These are phyloP conservation scores for Berghia stephanieae DNA, from an alignment of 1,140 invertebrate genomes.

Conservation along the genomic window DNA sequence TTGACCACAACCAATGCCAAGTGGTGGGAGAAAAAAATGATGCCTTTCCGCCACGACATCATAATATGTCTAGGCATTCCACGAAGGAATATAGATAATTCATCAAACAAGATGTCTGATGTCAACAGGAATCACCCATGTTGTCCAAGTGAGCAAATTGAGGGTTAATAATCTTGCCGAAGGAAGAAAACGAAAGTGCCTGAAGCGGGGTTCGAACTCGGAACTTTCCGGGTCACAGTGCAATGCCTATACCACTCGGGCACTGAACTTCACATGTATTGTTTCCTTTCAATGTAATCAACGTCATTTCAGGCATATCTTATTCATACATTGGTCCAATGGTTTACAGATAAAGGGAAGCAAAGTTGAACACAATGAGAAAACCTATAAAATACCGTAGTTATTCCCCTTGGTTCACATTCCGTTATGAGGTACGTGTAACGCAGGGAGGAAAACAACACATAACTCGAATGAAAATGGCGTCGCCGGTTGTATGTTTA, in stretches of 20 bases:
- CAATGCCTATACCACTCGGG: no score
- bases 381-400: neutral
- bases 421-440: neutral
- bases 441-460: neutral
- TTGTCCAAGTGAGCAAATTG: no score
- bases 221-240: no score
- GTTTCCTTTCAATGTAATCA: no score
- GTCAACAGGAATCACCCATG: no score
- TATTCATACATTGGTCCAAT: neutral
- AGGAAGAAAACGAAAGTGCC: no score
- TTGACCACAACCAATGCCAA: no score
- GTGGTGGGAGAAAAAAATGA: neutral
- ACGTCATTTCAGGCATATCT: neutral
- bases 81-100: no score
- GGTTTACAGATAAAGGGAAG: neutral
- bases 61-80: no score
- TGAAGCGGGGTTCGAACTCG: no score
- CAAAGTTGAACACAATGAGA: neutral
- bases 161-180: no score
- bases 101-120: no score
- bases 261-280: neutral
- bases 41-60: neutral
- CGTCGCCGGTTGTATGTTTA: slow-evolving; percentile 42
- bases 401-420: neutral
- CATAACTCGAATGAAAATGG: slow-evolving; percentile 47